Evolutionary conservation across 2,113 vertebrate genomes (phyloP).

Genomic region (Seriola dumerili): DNA sequence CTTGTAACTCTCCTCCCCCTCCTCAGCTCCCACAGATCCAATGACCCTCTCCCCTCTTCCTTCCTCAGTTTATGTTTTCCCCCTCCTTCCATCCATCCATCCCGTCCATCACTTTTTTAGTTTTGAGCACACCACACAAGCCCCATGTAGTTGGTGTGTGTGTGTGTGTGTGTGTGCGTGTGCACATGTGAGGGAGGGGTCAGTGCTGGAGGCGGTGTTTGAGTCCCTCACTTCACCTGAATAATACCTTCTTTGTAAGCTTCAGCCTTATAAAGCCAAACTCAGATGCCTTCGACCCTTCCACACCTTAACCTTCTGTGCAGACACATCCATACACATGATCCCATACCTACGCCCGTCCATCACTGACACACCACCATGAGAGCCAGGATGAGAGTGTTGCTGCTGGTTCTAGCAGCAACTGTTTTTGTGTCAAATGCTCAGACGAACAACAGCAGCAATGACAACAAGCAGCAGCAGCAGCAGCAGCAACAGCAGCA

Average conservation of each 20-base stretch:
- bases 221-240: slow-evolving; percentile 56
- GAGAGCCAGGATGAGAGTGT: slow-evolving; percentile 73
- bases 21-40: slow-evolving; percentile 30
- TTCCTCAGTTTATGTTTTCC: slow-evolving; percentile 43
- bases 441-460: slow-evolving; percentile 74
- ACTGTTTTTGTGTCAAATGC: slow-evolving; percentile 73
- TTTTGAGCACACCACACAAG: slow-evolving; percentile 26
- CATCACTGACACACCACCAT: slow-evolving; percentile 65
- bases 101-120: slow-evolving; percentile 41
- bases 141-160: slow-evolving; percentile 31
- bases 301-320: slow-evolving; percentile 33
- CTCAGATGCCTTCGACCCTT: neutral
- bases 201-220: slow-evolving; percentile 44
- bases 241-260: slow-evolving; percentile 82
- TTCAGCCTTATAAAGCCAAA: slow-evolving; percentile 76
- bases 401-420: slow-evolving; percentile 77
- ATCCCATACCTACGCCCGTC: slow-evolving; percentile 9
- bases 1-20: slow-evolving; percentile 2
- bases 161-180: slow-evolving; percentile 32
- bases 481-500: slow-evolving; percentile 47
- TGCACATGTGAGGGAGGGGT: slow-evolving; percentile 16
- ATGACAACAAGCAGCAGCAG: slow-evolving; percentile 40
- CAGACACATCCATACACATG: slow-evolving; percentile 10
- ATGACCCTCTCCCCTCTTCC: slow-evolving; percentile 44
- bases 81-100: slow-evolving; percentile 20